Base-by-base conservation (phyloP, 2,797 vertebrate species). In the Centropyge bicolor region DNA sequence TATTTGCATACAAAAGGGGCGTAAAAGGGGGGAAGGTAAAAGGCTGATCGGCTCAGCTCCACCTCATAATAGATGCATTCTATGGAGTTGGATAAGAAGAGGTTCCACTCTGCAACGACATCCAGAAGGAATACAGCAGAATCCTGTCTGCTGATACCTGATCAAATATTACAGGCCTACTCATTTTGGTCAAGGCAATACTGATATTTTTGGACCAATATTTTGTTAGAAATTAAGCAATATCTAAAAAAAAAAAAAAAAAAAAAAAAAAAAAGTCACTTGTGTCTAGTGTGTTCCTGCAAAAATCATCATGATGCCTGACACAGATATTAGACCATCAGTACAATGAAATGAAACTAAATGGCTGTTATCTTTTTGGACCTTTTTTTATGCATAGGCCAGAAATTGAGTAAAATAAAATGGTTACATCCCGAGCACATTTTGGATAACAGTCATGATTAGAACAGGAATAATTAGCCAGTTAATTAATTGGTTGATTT, bases 1-100 rank as follows among this genome's bases (percentile, higher is more conserved):
- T 51, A 93, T 95, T 95, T 93, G 91, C 92, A 94, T 95, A 82
- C 88, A 88, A 91, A 90, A 82, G 66, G 69, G 71, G 68, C 17
- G 7, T 74, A 56, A 31, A 72, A 54, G 55, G 71, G 35, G 65
- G 48, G 27, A 27, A 59, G 69, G 62, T 68, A 27, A 49, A 64
- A 75, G 57, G 63, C 17, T 12, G 52, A 65, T 64, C 35, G 9
- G 45, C 56, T 52, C 8, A 5, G 65, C 71, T 49, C 63, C 20
- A 61, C 67, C 35, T 19, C 35, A 36, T 72, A 76, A 84, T 84
- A 82, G 84, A 84, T 64, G 70, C 70, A 52, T 67, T 55, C 35
- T 72, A 84, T 41, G 22, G 36, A 79, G 67, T 24, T 87, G 84
- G 85, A 92, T 86, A 70, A 80, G 70, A 70, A 45, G 69, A 81